Evolutionary conservation across 2,888 invertebrate species (phyloP), one percentile per base, ranked within the genome.

Genomic region (Lepidocyrtinus sp.): DNA sequence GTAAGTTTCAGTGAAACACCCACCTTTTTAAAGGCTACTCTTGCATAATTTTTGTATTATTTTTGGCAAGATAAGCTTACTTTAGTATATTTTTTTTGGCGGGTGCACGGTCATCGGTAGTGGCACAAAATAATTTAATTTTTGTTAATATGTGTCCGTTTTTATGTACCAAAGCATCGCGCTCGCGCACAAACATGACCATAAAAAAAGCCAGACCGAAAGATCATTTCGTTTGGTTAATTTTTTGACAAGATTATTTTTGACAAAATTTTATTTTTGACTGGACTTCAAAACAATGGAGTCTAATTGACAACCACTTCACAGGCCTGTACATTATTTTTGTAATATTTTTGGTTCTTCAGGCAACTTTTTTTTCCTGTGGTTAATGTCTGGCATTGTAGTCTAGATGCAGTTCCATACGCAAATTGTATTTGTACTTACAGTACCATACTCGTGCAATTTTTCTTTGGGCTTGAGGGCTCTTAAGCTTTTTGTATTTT

Each of bases 321-420:
- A 75, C 68, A 75, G 75, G 75, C 75, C 75, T 75, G 75, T 75
- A 75, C n/a, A n/a, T n/a, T 45, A 75, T 75, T 67, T 75, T 74
- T 72, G 26, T 74, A 68, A 24, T 27, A 59, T 68, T 68, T 68
- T 68, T 68, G 67, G 68, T 68, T 75, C 75, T 75, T 75, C 75
- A 75, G 75, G 75, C 67, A 61, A 68, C 75, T 75, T 75, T 75
- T 73, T 75, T 73, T 62, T n/a, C n/a, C 68, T 75, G 75, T 75
- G 68, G 74, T 67, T n/a, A n/a, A 67, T 68, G 75, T 75, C 75
- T 71, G 15, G 72, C 71, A 81, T 72, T 68, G 67, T 65, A 50
- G 21, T 27, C 69, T 64, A 24, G 17, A 61, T 62, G 59, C 61
- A 26, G n/a, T 70, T 71, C 45, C 45, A 50, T 45, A 71, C 71